A percentile compares a stretch with the other conserved stretches of the same genome.
phyloP scores from a whole-genome alignment of 2,888 invertebrate genomes.

The Spilosoma lubricipeda region DNA sequence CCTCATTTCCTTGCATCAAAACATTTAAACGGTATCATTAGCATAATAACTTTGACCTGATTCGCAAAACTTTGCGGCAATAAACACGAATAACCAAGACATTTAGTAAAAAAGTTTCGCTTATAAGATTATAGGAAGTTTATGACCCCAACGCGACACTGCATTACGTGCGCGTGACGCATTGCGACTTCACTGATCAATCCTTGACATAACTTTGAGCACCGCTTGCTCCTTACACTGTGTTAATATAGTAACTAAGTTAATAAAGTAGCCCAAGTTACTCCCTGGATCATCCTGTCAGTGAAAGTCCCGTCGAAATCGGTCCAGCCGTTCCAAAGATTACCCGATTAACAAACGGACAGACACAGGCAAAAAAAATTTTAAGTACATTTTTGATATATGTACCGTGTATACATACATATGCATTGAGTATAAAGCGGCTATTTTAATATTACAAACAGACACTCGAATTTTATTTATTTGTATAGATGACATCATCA shows the following conservation, averaged over 20 bases:
- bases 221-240: background rate
- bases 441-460: no score
- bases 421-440: no score
- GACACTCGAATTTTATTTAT: no score
- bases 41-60: constrained; percentile 13
- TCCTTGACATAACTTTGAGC: background rate
- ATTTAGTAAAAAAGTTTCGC: constrained; percentile 8
- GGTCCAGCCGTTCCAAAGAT: no score
- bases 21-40: constrained; percentile 14
- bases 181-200: background rate
- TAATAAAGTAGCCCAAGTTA: no score
- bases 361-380: no score
- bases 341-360: no score
- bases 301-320: no score
- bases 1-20: constrained; percentile 18
- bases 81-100: constrained; percentile 10
- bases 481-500: background rate
- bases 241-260: background rate
- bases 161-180: background rate
- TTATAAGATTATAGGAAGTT: constrained; percentile 5
- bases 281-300: no score
- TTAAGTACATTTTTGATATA: no score
- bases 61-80: constrained; percentile 13
- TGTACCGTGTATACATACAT: no score
- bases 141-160: background rate